Base-by-base conservation (phyloP, 1,140 invertebrate genomes). In the Philopotamus ludificatus region DNA sequence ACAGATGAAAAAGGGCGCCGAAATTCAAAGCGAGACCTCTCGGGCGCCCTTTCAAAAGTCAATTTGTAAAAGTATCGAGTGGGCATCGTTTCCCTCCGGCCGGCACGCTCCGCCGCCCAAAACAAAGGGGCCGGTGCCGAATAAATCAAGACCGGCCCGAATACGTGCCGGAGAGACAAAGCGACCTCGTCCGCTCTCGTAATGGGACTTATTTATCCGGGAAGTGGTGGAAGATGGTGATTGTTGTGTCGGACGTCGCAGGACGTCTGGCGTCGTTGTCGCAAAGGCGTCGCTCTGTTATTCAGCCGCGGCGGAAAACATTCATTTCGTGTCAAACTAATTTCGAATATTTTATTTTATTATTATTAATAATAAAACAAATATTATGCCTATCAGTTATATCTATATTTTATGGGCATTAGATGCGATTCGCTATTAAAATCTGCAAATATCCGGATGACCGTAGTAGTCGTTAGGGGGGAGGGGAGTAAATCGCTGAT, bases 91-190 rank as follows among this genome's bases (percentile, higher is more conserved):
- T 34, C 28, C n/a, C 12, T 34, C 28, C 12, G 28, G 4, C 4
- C 12, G 28, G 28, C 28, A 34, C 28, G 28, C 28, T 34, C 28
- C 28, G 12, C 22, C 47, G 21, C 21, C 47, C 47, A 21, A 49
- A 49, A 49, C 47, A 49, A 49, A 49, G 47, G 41, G 47, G 10
- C 47, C 21, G 15, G 20, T 18, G 22, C 51, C 8, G 51, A 54
- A 54, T 54, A 54, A 54, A 54, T 54, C 51, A 54, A 54, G 28
- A 54, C 51, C n/a, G n/a, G n/a, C 20, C 51, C 51, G n/a, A n/a
- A n/a, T 25, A 54, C 51, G 51, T 54, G 51, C 21, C 22, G 28
- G 51, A 25, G 12, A 54, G 51, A 54, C 28, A 54, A 54, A 54
- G 25, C 51, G 23, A 21, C 20, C 8, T 21, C 51, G 28, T 54